phyloP scores from a whole-genome alignment of 1,140 invertebrate genomes.

The Drosophila obscura region DNA sequence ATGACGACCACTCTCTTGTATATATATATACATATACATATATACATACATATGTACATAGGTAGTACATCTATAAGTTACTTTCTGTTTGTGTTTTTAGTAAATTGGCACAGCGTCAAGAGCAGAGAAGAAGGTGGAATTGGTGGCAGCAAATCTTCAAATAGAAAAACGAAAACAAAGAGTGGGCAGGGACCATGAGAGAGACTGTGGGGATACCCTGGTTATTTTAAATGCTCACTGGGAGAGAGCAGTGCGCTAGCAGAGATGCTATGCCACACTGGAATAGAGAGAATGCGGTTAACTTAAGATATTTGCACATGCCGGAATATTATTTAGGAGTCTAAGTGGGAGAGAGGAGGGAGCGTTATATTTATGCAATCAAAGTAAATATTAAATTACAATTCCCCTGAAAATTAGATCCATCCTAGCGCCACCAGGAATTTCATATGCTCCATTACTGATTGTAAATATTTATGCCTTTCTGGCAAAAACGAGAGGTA shows the following conservation, averaged over 20 bases:
- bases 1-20: conserved; percentile 14
- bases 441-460: too few relatives aligned
- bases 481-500: neutral
- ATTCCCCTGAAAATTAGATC: too few relatives aligned
- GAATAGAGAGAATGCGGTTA: too few relatives aligned
- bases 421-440: too few relatives aligned
- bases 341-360: too few relatives aligned
- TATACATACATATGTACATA: conserved; percentile 10
- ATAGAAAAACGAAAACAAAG: conserved; percentile 35
- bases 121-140: neutral
- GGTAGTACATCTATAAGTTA: conserved; percentile 7
- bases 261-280: too few relatives aligned
- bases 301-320: too few relatives aligned
- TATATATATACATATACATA: neutral
- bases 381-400: too few relatives aligned
- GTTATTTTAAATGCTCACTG: neutral
- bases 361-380: too few relatives aligned
- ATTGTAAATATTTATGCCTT: too few relatives aligned
- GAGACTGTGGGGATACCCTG: neutral
- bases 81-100: conserved; percentile 4
- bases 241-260: neutral
- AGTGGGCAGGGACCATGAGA: neutral
- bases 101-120: conserved; percentile 32
- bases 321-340: too few relatives aligned
- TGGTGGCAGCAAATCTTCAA: conserved; percentile 17